Evolutionary conservation across 2,888 invertebrate genomes (phyloP).

Genomic region (Hypomecis atomaria): DNA sequence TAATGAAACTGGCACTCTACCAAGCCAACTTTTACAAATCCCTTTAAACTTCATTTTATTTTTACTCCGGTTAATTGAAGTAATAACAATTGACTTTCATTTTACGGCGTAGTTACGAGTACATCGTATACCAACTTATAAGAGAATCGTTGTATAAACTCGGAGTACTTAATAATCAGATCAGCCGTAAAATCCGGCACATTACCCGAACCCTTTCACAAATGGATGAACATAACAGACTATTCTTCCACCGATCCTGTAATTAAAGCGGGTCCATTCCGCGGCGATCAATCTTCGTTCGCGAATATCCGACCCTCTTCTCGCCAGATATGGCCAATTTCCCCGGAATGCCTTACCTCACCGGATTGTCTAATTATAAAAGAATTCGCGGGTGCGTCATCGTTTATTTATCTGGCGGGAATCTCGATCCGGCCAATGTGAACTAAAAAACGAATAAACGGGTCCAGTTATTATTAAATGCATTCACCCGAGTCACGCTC

Average conservation of each 20-base stretch:
- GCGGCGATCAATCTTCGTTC: constrained; percentile 55
- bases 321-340: constrained; percentile 49
- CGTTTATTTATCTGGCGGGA: constrained; percentile 54
- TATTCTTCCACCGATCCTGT: constrained; percentile 41
- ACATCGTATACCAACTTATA: background rate
- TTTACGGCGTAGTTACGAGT: constrained; percentile 7
- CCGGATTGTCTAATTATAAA: constrained; percentile 59
- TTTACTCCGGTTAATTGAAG: background rate
- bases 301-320: constrained; percentile 39
- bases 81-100: constrained; percentile 8
- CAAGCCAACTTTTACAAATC: constrained; percentile 3
- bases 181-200: constrained; percentile 29
- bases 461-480: constrained; percentile 49
- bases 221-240: constrained; percentile 22
- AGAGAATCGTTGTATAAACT: constrained; percentile 7
- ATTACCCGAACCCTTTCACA: constrained; percentile 30
- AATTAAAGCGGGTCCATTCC: constrained; percentile 52
- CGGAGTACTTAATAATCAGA: constrained; percentile 20
- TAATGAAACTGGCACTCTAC: constrained; percentile 20
- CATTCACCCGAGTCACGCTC: constrained; percentile 36
- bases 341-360: constrained; percentile 46
- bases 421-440: constrained; percentile 48
- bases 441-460: constrained; percentile 44
- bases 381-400: constrained; percentile 60
- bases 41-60: constrained; percentile 4